phyloP scores from a whole-genome alignment of 2,113 vertebrate genomes.

The Morphnarchus princeps region DNA sequence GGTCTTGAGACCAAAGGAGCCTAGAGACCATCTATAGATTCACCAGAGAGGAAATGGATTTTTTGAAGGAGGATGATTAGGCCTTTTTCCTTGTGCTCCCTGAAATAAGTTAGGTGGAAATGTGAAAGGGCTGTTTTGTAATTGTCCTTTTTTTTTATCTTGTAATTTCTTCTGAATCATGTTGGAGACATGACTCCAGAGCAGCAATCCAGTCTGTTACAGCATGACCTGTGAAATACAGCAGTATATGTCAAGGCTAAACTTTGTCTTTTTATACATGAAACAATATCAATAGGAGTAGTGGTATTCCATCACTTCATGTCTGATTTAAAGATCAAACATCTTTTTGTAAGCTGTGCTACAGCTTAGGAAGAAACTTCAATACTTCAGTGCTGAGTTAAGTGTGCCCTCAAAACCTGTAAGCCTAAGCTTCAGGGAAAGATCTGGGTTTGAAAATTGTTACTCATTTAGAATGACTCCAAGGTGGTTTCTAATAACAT shows the following conservation, averaged over 20 bases:
- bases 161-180: slow-evolving; percentile 7
- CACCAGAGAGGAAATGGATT: not conserved
- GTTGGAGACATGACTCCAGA: not conserved
- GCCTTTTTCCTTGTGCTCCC: not conserved
- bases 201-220: not conserved
- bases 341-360: not conserved
- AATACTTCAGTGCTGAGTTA: not conserved
- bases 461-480: not conserved
- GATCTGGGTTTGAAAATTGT: not conserved
- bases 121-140: slow-evolving; percentile 33
- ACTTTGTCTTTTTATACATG: not conserved
- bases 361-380: not conserved
- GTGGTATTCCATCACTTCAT: not conserved
- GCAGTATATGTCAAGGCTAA: not conserved
- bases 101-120: not conserved
- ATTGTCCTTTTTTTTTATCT: slow-evolving; percentile 48
- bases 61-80: not conserved
- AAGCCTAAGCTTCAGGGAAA: not conserved
- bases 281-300: not conserved
- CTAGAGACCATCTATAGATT: not conserved
- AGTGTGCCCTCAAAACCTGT: not conserved
- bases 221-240: not conserved
- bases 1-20: not conserved
- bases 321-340: not conserved
- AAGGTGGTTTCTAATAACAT: not conserved